Percentiles rank a stretch among this genome's conserved stretches.
Evolutionary conservation across 2,113 vertebrate genomes (phyloP).

Genomic region (Gobio gobio): DNA sequence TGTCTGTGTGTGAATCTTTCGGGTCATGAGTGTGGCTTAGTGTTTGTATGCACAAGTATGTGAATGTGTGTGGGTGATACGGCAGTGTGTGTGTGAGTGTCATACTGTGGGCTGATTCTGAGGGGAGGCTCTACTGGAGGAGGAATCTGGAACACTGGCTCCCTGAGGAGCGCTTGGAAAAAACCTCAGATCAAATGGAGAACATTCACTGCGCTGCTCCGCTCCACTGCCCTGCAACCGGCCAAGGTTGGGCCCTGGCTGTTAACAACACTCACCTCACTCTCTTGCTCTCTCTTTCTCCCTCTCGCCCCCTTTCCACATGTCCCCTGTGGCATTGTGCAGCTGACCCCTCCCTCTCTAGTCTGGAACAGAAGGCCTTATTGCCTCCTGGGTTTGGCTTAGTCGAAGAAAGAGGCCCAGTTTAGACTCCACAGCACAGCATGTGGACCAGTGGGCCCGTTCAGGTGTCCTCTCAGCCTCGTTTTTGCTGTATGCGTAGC

Average conservation of each 20-base stretch:
- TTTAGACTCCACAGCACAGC: slow-evolving; percentile 39
- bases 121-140: slow-evolving; percentile 79
- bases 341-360: slow-evolving; percentile 56
- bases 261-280: slow-evolving; percentile 44
- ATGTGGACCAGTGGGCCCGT: not conserved
- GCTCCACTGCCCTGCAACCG: slow-evolving; percentile 65
- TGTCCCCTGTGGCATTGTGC: slow-evolving; percentile 43
- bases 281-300: slow-evolving; percentile 23
- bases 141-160: slow-evolving; percentile 81
- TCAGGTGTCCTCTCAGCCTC: slow-evolving; percentile 17
- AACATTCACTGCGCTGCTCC: slow-evolving; percentile 75
- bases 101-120: slow-evolving; percentile 69
- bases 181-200: slow-evolving; percentile 81
- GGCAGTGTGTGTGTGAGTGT: slow-evolving; percentile 54
- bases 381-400: slow-evolving; percentile 31
- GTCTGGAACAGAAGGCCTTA: slow-evolving; percentile 39
- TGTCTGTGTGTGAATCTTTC: slow-evolving; percentile 47
- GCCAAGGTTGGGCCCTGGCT: slow-evolving; percentile 61
- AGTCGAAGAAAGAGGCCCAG: slow-evolving; percentile 37
- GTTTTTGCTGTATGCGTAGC: not conserved
- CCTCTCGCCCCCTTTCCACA: slow-evolving; percentile 12
- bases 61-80: slow-evolving; percentile 39
- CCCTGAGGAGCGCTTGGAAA: slow-evolving; percentile 74
- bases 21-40: slow-evolving; percentile 49
- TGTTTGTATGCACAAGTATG: slow-evolving; percentile 44